Evolutionary conservation across 1,140 invertebrate species (phyloP).

Genomic region (Holcopasites calliopsidis): DNA sequence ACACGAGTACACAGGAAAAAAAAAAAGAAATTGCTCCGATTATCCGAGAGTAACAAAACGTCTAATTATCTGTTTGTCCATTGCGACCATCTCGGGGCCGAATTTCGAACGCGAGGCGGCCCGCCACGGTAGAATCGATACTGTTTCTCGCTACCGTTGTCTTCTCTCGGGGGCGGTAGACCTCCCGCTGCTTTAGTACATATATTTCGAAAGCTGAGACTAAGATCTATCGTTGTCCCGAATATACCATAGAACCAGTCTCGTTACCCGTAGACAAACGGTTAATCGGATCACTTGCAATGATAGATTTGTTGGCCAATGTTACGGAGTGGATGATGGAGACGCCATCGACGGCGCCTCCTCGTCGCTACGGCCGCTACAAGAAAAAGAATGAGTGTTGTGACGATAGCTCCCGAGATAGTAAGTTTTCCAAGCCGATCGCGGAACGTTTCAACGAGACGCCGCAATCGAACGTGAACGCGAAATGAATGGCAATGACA

Average conservation of each 20-base stretch:
- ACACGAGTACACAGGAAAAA: constrained; percentile 25
- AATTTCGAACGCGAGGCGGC: background rate
- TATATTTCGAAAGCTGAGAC: background rate
- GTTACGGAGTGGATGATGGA: constrained; percentile 73
- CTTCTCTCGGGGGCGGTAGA: background rate
- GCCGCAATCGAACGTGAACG: constrained; percentile 32
- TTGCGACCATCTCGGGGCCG: background rate
- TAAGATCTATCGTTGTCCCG: constrained; percentile 2
- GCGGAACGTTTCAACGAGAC: constrained; percentile 52
- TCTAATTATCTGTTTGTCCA: background rate
- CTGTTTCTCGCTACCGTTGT: background rate
- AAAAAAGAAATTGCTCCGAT: no score
- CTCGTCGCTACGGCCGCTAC: constrained; percentile 76
- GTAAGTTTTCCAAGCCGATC: constrained; percentile 73
- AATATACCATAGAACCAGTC: background rate
- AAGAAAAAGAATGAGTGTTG: constrained; percentile 80
- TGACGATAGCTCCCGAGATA: constrained; percentile 77
- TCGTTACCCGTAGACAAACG: constrained; percentile 32
- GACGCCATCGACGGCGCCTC: constrained; percentile 67
- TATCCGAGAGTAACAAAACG: background rate
- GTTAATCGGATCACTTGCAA: constrained; percentile 66
- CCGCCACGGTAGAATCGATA: background rate
- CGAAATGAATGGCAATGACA: constrained; percentile 51
- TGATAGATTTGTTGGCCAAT: constrained; percentile 76
- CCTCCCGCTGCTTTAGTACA: background rate